phyloP scores from a whole-genome alignment of 2,797 vertebrate species.

The Betta splendens region DNA sequence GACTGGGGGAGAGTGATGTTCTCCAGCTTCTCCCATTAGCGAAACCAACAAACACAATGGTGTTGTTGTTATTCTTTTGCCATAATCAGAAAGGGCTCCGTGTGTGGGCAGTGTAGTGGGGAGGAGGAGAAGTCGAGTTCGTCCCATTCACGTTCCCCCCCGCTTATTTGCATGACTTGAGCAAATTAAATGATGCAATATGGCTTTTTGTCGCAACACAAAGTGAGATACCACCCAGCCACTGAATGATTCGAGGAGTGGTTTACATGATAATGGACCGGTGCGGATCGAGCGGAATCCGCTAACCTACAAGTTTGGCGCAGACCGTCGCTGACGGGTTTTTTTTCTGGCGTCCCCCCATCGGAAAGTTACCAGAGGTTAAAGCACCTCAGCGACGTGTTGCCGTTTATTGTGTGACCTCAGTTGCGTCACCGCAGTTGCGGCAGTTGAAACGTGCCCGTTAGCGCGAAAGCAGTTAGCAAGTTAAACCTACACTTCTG shows the following conservation, averaged over 20 bases:
- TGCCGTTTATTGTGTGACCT: not conserved
- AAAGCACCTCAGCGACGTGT: not conserved
- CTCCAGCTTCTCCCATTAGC: constrained; percentile 99
- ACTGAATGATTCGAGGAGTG: constrained; percentile 90
- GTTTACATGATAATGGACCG: constrained; percentile 96
- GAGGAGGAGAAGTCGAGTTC: constrained; percentile 99
- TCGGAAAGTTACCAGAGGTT: constrained; percentile 6
- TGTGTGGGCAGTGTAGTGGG: constrained; percentile 99
- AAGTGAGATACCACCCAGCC: constrained; percentile 99
- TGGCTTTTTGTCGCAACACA: constrained; percentile 98
- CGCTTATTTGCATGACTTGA: constrained; percentile 99
- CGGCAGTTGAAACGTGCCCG: not conserved
- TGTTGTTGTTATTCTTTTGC: constrained; percentile 99
- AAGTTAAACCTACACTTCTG: too few relatives aligned
- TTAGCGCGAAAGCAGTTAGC: not conserved
- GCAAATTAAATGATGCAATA: constrained; percentile 99
- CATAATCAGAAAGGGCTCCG: constrained; percentile 98
- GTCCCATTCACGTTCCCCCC: constrained; percentile 89
- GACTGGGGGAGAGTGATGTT: constrained; percentile 97
- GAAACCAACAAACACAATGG: constrained; percentile 99
- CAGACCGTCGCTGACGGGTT: constrained; percentile 74
- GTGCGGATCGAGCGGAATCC: constrained; percentile 79
- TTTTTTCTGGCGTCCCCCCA: not conserved
- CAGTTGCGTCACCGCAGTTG: not conserved
- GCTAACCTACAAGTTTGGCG: constrained; percentile 87